These are phyloP conservation scores for Periparus ater DNA, from an alignment of 2,797 vertebrate genomes.

Conservation along the genomic window DNA sequence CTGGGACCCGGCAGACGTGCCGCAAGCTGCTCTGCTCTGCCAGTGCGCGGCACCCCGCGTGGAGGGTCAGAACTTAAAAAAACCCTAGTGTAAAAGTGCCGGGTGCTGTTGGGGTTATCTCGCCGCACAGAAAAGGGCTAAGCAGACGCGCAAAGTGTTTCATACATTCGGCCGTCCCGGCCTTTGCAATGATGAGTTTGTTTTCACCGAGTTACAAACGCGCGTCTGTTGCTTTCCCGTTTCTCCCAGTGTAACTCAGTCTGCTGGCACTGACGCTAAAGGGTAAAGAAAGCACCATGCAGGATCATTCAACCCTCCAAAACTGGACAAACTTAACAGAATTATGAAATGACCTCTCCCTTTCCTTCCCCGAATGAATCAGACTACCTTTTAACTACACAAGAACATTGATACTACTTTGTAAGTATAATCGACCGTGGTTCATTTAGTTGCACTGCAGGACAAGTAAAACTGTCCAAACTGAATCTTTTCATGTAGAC, in stretches of 20 bases:
- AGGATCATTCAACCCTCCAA: rapidly evolving
- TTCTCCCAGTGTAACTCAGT: rapidly evolving
- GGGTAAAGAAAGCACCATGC: rapidly evolving
- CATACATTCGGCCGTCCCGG: rapidly evolving
- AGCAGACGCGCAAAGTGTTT: rapidly evolving
- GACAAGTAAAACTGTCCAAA: neutral
- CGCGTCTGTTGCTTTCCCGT: rapidly evolving
- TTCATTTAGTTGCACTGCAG: neutral
- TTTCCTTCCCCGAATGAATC: neutral
- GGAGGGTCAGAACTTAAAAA: neutral
- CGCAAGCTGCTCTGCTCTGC: rapidly evolving
- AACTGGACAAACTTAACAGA: neutral
- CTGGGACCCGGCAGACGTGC: rapidly evolving
- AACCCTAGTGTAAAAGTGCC: too few species aligned
- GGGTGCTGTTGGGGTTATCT: rapidly evolving
- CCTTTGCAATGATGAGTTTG: neutral
- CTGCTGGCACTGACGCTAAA: rapidly evolving
- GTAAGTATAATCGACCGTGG: rapidly evolving
- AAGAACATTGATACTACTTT: neutral
- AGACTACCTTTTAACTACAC: neutral
- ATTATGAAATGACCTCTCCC: rapidly evolving
- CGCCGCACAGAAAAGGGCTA: neutral
- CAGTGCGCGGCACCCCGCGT: rapidly evolving
- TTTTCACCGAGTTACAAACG: rapidly evolving
- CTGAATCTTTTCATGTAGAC: rapidly evolving